Base-by-base conservation (phyloP, 30 jellyfish, hydroid and myxozoan species). In the Morbakka virulenta region DNA sequence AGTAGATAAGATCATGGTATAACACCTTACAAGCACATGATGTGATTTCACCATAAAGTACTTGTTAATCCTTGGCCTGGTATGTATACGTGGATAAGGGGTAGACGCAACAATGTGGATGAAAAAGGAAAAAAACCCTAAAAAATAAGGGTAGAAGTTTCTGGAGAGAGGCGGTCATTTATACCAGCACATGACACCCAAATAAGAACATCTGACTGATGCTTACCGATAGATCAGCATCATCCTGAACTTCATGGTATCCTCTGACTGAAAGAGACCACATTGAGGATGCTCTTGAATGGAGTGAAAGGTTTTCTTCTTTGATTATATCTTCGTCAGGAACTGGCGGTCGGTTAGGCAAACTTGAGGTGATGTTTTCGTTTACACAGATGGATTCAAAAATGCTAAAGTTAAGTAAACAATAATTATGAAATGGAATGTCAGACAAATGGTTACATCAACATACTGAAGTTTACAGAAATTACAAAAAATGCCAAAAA, bases 221-320 rank as follows among this genome's bases (percentile, higher is more conserved):
- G 13, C 77, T 27, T 24, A 66, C 93, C 76, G 70, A 69, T 49
- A 62, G 25, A 20, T 81, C 93, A n/a, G 48, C 2, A 1, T 81
- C 93, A 4, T 81, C 93, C 20, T 53, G 93, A 14, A 35, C n/a
- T 11, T 81, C 93, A 34, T 50, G 93, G 13, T 30, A 28, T 23
- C 51, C 74, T 28, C 51, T 81, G 1, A 80, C 85, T 0, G 93
- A 84, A 31, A 84, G 81, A 1, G 95, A 84, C 95, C 86, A 67
- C 35, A 84, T 67, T 9, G 95, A 84, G 28, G 95, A 84, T 1
- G 95, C 82, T 50, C 87, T 84, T 0, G 95, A 84, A 24, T 74
- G 88, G 23, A 69, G 64, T 1, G 95, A 84, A 31, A 84, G 67
- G 30, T 52, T 74, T 31, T 84, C 95, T 17, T 75, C 95, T 29